These are phyloP conservation scores for Uropsilus gracilis DNA, from an alignment of 2,113 vertebrate genomes.

Conservation along the genomic window DNA sequence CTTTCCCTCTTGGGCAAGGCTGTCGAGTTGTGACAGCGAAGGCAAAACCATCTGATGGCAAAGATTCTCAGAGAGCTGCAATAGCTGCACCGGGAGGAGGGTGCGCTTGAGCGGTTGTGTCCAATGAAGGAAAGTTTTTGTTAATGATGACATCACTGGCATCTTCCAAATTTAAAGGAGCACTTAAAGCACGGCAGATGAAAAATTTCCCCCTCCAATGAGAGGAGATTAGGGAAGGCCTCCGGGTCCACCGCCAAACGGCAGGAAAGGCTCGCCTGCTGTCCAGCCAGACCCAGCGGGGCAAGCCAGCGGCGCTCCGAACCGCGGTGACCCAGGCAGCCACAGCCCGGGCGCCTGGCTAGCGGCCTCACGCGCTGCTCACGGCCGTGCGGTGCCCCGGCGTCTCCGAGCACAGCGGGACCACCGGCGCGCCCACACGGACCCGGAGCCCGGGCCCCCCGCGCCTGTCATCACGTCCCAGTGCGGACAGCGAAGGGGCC, in stretches of 20 bases:
- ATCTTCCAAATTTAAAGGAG: slow-evolving; percentile 73
- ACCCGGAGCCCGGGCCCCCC: not conserved
- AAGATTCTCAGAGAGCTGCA: slow-evolving; percentile 52
- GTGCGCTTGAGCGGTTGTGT: slow-evolving; percentile 60
- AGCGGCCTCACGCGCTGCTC: slow-evolving; percentile 36
- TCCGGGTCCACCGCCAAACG: not conserved
- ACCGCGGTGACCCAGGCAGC: slow-evolving; percentile 30
- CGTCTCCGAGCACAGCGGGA: not conserved
- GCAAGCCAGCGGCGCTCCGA: slow-evolving; percentile 29
- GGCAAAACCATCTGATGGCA: slow-evolving; percentile 27
- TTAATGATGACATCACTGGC: slow-evolving; percentile 70
- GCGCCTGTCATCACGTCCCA: slow-evolving; percentile 65
- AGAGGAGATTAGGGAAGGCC: not conserved
- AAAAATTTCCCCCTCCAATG: slow-evolving; percentile 37
- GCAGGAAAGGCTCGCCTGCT: not conserved
- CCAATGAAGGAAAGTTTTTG: slow-evolving; percentile 81
- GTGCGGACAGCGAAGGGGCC: slow-evolving; percentile 34
- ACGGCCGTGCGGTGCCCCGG: not conserved
- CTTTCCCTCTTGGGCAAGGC: not conserved
- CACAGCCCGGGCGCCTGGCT: not conserved
- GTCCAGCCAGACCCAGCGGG: slow-evolving; percentile 43
- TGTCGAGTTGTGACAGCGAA: slow-evolving; percentile 44
- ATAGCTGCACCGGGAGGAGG: slow-evolving; percentile 71
- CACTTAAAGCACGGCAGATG: slow-evolving; percentile 55
- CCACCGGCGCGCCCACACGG: slow-evolving; percentile 41